phyloP scores from a whole-genome alignment of 2,113 vertebrate species.

The Pseudorasbora parva region DNA sequence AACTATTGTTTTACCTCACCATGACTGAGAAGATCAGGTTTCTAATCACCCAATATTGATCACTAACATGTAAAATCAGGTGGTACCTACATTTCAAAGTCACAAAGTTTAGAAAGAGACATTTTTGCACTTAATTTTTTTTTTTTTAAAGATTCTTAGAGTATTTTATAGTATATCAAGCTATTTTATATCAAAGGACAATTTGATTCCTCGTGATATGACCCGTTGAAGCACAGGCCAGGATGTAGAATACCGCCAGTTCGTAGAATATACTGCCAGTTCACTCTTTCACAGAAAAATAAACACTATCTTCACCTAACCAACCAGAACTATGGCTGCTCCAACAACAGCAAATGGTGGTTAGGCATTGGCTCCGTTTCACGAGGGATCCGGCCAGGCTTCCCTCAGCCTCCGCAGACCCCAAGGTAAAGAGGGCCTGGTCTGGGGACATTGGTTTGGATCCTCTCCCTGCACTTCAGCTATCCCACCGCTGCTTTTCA shows the following conservation, averaged over 20 bases:
- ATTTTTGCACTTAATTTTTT: neutral
- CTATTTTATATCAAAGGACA: constrained; percentile 7
- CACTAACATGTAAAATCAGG: neutral
- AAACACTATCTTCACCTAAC: constrained; percentile 43
- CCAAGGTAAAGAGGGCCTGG: constrained; percentile 33
- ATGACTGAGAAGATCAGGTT: neutral
- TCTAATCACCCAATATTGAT: neutral
- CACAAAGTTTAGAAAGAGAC: neutral
- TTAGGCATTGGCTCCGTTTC: constrained; percentile 37
- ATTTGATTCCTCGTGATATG: constrained; percentile 11
- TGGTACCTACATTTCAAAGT: neutral
- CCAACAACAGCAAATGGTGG: constrained; percentile 47
- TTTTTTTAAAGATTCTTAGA: neutral
- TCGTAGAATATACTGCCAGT: constrained; percentile 27
- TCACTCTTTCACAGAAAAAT: constrained; percentile 44
- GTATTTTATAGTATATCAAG: neutral
- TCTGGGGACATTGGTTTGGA: constrained; percentile 51
- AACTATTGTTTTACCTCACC: neutral
- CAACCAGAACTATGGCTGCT: neutral
- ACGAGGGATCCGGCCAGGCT: constrained; percentile 8
- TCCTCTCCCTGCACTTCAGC: constrained; percentile 63
- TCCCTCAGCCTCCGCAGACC: constrained; percentile 7
- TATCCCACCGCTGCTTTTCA: constrained; percentile 48
- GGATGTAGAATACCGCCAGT: too few species aligned
- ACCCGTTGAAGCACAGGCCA: neutral